Conservation (phyloP, 2,113 vertebrate species). For the Elephas maximus region DNA sequence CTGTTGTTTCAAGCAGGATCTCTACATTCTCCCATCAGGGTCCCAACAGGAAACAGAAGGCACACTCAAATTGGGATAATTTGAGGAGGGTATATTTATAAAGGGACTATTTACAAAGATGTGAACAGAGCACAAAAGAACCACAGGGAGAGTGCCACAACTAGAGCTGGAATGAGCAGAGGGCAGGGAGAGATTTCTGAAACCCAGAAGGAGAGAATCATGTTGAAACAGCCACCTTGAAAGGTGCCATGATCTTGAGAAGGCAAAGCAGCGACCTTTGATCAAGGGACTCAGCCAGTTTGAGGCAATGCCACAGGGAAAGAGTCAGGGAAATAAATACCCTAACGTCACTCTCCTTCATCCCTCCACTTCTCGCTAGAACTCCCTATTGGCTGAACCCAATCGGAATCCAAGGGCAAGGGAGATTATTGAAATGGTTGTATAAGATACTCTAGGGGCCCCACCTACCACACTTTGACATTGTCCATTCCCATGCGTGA, state of each 20-base stretch:
- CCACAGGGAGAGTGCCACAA: neutral
- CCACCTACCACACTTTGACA: neutral
- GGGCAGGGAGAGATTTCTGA: neutral
- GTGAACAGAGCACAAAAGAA: neutral
- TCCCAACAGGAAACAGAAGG: constrained; percentile 39
- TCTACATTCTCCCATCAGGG: neutral
- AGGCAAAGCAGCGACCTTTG: neutral
- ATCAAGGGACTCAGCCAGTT: neutral
- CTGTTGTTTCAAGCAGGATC: constrained; percentile 8
- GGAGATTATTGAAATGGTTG: neutral
- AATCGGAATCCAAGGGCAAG: neutral
- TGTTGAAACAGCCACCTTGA: neutral
- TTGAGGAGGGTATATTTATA: constrained; percentile 10
- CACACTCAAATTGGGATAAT: neutral
- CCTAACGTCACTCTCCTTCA: neutral
- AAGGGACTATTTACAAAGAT: neutral
- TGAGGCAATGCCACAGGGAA: neutral
- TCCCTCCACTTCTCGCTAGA: neutral
- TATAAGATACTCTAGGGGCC: fast-evolving
- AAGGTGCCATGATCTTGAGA: neutral
- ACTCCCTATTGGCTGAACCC: neutral
- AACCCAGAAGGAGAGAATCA: neutral
- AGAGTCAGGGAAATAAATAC: neutral
- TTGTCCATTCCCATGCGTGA: neutral
- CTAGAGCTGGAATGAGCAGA: neutral